These are phyloP conservation scores for Drosophila sulfurigaster DNA, from an alignment of 1,140 invertebrate species.

Conservation along the genomic window DNA sequence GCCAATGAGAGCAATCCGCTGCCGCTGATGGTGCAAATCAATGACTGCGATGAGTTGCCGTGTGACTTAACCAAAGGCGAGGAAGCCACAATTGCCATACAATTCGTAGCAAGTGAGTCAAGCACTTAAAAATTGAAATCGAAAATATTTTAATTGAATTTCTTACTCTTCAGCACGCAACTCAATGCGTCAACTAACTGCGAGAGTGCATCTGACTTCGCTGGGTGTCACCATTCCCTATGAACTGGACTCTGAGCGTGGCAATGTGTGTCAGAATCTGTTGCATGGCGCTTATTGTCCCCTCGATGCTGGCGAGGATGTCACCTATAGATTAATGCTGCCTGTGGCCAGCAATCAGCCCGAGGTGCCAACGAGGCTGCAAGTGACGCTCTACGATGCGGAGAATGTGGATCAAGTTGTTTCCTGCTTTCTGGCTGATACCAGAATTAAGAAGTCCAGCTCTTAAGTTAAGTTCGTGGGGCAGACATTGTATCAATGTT, in stretches of 20 bases:
- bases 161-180: constrained; percentile 49
- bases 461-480: constrained; percentile 8
- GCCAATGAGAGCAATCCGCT: constrained; percentile 37
- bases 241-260: constrained; percentile 46
- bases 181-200: constrained; percentile 46
- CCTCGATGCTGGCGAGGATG: constrained; percentile 74
- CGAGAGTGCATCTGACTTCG: constrained; percentile 64
- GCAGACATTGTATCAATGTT: constrained; percentile 79
- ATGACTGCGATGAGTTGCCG: constrained; percentile 60
- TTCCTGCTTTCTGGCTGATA: constrained; percentile 70
- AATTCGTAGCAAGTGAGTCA: constrained; percentile 79
- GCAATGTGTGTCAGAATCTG: constrained; percentile 71
- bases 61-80: constrained; percentile 66
- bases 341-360: constrained; percentile 55
- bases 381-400: constrained; percentile 60
- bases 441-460: constrained; percentile 59
- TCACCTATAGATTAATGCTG: constrained; percentile 68
- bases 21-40: constrained; percentile 70
- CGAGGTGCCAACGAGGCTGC: constrained; percentile 67
- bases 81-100: constrained; percentile 62
- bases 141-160: background rate
- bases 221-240: constrained; percentile 72
- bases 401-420: constrained; percentile 45
- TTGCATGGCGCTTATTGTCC: constrained; percentile 75
- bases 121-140: background rate